Percentiles rank a stretch among this genome's conserved stretches.
phyloP scores from a whole-genome alignment of 2,888 invertebrate species.

The Rambutsinella grinnellia region DNA sequence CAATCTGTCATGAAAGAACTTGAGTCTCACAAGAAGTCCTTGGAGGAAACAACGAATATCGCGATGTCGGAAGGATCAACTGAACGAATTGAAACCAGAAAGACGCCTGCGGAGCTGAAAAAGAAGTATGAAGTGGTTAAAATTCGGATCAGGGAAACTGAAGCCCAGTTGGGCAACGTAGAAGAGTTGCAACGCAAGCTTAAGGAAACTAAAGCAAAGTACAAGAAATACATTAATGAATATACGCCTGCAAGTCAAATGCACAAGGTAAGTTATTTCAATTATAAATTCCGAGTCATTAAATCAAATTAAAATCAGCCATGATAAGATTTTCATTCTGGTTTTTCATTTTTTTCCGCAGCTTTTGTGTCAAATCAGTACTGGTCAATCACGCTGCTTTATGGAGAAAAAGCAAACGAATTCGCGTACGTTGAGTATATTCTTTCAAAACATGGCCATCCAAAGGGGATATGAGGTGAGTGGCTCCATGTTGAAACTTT shows the following conservation, averaged over 20 bases:
- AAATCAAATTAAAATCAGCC: no score
- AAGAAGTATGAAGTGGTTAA: conserved; percentile 40
- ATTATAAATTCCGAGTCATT: conserved; percentile 4
- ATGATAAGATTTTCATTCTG: neutral
- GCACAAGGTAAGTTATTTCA: conserved; percentile 22
- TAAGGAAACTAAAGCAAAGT: neutral
- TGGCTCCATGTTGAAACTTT: neutral
- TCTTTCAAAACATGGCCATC: conserved; percentile 42
- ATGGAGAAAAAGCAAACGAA: no score
- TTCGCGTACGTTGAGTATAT: conserved; percentile 12
- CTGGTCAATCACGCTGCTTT: no score
- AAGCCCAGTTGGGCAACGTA: conserved; percentile 31
- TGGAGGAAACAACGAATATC: conserved; percentile 11
- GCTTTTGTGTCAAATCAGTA: no score
- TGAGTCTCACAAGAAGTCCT: neutral
- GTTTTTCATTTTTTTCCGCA: neutral
- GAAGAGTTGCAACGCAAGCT: conserved; percentile 17
- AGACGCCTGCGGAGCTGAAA: conserved; percentile 13
- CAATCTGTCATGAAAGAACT: neutral
- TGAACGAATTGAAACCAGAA: conserved; percentile 24
- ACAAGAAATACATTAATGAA: conserved; percentile 1
- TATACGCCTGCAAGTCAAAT: conserved; percentile 12
- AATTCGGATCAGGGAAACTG: conserved; percentile 29
- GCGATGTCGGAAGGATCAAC: neutral
- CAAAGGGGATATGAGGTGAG: conserved; percentile 55